phyloP scores from a whole-genome alignment of 2,797 vertebrate genomes.

The Sus cebifrons region DNA sequence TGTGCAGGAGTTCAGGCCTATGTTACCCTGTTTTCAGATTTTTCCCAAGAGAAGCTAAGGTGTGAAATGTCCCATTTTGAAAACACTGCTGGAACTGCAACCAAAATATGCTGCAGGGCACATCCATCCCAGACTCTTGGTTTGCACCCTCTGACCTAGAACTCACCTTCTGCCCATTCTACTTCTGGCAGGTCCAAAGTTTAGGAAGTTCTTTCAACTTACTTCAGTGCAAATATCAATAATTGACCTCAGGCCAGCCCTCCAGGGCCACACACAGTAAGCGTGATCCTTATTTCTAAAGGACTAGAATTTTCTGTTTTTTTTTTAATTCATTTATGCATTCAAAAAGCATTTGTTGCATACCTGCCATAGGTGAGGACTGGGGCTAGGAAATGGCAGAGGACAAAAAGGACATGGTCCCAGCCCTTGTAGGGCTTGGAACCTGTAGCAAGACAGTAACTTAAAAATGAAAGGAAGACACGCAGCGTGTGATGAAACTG shows the following conservation, averaged over 20 bases:
- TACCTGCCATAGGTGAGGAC: background rate
- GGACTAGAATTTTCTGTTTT: conserved; percentile 35
- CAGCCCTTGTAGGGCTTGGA: background rate
- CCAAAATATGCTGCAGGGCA: background rate
- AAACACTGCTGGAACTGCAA: conserved; percentile 20
- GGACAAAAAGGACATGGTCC: background rate
- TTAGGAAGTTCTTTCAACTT: background rate
- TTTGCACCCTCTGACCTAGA: background rate
- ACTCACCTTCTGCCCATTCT: background rate
- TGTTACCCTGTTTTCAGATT: background rate
- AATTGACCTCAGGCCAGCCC: background rate
- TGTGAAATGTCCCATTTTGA: conserved; percentile 24
- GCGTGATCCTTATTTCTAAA: background rate
- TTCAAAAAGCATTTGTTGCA: conserved; percentile 20
- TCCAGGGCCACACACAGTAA: background rate
- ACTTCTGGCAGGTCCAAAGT: background rate
- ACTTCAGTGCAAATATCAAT: background rate
- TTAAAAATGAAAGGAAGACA: background rate
- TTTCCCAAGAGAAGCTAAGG: conserved; percentile 21
- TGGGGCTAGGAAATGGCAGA: background rate
- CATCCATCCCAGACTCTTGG: background rate
- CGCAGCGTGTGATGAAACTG: fast-evolving
- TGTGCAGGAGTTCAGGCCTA: background rate
- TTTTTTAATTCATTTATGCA: background rate
- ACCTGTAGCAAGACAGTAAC: background rate